phyloP scores from a whole-genome alignment of 2,797 vertebrate genomes.

The Darevskia mixta region DNA sequence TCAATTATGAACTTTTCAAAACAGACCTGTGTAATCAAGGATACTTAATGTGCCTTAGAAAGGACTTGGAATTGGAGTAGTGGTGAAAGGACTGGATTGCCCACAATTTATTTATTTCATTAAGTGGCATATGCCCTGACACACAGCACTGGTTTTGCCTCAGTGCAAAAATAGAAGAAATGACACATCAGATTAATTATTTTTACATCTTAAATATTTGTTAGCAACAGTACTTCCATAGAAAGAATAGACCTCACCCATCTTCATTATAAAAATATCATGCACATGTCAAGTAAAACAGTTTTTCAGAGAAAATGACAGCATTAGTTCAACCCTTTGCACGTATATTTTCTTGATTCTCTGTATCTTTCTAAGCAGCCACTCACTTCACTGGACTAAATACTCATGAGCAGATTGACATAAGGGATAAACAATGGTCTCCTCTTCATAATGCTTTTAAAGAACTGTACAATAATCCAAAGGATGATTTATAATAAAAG shows the following conservation, averaged over 20 bases:
- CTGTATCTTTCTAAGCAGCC: slow-evolving; percentile 55
- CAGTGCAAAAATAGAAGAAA: slow-evolving; percentile 30
- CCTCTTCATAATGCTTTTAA: slow-evolving; percentile 68
- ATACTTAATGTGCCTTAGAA: not conserved
- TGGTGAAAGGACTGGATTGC: not conserved
- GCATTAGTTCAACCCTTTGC: slow-evolving; percentile 48
- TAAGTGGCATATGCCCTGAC: not conserved
- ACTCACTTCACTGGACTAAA: slow-evolving; percentile 68
- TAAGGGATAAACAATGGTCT: slow-evolving; percentile 71
- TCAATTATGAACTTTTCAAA: not conserved
- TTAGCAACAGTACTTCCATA: slow-evolving; percentile 36
- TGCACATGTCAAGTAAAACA: slow-evolving; percentile 59
- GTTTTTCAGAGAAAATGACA: slow-evolving; percentile 56
- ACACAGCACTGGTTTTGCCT: slow-evolving; percentile 2
- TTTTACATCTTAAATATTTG: slow-evolving; percentile 47
- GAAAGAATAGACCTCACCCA: not conserved
- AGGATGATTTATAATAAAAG: slow-evolving; percentile 72
- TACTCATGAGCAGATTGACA: slow-evolving; percentile 66
- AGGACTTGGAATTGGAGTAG: slow-evolving; percentile 15
- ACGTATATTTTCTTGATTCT: slow-evolving; percentile 40
- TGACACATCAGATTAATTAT: slow-evolving; percentile 38
- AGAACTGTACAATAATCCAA: slow-evolving; percentile 73
- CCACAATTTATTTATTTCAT: not conserved
- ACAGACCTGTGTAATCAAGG: not conserved
- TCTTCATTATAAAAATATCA: slow-evolving; percentile 53